A percentile compares a stretch with the other conserved stretches of the same genome.
phyloP scores from a whole-genome alignment of 2,888 invertebrate species.

The Mimachlamys varia region DNA sequence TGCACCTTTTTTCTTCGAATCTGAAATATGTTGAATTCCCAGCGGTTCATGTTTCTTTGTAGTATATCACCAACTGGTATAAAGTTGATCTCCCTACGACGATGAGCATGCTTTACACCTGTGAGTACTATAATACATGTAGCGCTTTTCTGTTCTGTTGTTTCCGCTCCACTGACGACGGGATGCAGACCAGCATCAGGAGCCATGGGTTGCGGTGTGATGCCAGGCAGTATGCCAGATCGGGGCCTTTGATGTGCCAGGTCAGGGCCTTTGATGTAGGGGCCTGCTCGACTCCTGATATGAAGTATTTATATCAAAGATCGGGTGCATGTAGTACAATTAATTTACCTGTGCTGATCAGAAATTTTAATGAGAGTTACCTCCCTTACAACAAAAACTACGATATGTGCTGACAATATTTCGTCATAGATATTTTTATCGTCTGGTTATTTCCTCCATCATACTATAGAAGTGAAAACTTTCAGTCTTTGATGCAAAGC shows the following conservation, averaged over 20 bases:
- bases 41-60: neutral
- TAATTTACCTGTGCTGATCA: neutral
- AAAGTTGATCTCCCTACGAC: neutral
- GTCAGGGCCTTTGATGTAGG: slow-evolving; percentile 2
- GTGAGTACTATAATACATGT: slow-evolving; percentile 4
- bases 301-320: slow-evolving; percentile 25
- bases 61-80: neutral
- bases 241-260: neutral
- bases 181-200: neutral
- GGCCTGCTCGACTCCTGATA: slow-evolving; percentile 13
- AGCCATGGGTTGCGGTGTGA: neutral
- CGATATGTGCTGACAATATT: neutral
- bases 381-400: neutral
- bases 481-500: too few species aligned
- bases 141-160: neutral
- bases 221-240: slow-evolving; percentile 20
- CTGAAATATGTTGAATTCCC: slow-evolving; percentile 23
- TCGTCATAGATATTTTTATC: neutral
- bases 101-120: neutral
- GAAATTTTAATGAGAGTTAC: neutral
- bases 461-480: too few species aligned
- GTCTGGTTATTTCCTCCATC: too few species aligned
- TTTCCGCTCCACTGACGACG: neutral
- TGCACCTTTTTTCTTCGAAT: neutral
- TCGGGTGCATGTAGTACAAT: neutral